A percentile compares a stretch with the other conserved stretches of the same genome.
Conservation (phyloP, 2,888 invertebrate genomes). For the Drosophila fulvimacula region DNA sequence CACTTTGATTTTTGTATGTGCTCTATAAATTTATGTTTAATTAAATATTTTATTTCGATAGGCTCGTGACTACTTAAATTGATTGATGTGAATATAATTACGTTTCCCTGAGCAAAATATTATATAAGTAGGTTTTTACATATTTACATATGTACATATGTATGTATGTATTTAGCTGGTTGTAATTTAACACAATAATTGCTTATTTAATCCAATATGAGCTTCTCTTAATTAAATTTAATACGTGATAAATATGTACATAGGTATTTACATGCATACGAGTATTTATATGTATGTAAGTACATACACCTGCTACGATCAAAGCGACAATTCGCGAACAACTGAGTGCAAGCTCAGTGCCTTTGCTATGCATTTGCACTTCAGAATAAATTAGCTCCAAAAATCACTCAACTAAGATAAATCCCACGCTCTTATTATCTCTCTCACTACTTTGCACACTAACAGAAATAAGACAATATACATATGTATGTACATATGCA, state of each 20-base stretch:
- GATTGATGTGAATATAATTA: neutral
- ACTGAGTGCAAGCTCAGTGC: neutral
- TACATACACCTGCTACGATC: neutral
- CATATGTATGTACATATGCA: no score
- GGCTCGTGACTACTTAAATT: no score
- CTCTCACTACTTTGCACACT: neutral
- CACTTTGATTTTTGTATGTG: neutral
- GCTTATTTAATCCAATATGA: neutral
- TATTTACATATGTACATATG: no score
- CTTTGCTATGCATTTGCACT: neutral
- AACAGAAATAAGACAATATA: no score
- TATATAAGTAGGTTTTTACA: neutral
- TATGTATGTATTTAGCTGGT: no score
- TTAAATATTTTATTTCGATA: neutral
- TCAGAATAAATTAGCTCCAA: neutral
- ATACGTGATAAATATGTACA: neutral
- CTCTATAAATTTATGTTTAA: neutral
- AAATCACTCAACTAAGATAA: conserved; percentile 2
- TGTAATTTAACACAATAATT: neutral
- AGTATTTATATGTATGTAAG: neutral
- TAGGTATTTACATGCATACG: neutral
- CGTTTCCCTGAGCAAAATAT: neutral
- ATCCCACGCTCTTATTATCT: neutral
- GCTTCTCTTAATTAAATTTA: neutral
- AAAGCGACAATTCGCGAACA: neutral